Base-by-base conservation (phyloP, 2,797 vertebrate genomes). In the Eptatretus atami region DNA sequence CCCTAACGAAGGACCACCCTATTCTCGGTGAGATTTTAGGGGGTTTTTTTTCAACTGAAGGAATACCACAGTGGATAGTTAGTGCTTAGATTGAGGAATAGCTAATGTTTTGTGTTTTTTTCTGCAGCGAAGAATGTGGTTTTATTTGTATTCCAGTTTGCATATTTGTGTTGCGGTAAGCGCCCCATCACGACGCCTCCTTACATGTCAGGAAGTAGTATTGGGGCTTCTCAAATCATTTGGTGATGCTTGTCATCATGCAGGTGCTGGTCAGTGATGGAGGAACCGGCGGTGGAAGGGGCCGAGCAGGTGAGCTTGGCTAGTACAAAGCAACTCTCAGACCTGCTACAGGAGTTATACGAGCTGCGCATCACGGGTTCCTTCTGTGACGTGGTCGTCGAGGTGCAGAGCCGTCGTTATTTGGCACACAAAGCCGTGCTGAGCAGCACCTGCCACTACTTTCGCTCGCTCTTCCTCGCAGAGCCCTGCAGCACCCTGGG, bases 371-470 rank as follows among this genome's bases (percentile, higher is more conserved):
- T n/a, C 15, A n/a, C 15, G n/a, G 57, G 57, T 25, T 61, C 57
- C 57, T 61, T 61, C 57, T 61, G 57, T 25, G 57, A 61, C 57
- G 57, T 61, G 57, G 57, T 61, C 15, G 57, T 61, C 9, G 57
- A 61, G 57, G 57, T 61, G 57, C 57, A 61, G 57, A 61, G 57
- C 57, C 25, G 57, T 25, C 57, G 57, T n/a, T 61, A 61, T 25
- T 25, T 61, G 57, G 57, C 57, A 12, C 57, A 61, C 57, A 61
- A 61, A 25, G 57, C 57, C 57, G 57, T 61, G 57, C 57, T 61
- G 57, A 61, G 57, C 57, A 61, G 57, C 57, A 61, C 57, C 15
- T 61, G 57, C 57, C 57, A 25, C 57, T 61, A 61, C 57, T 61
- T 61, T 11, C 57, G 57, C 57, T n/a, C 15, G n/a, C 57, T 61